Base-by-base conservation (phyloP, 2,797 vertebrate genomes). In the Peromyscus attwateri region DNA sequence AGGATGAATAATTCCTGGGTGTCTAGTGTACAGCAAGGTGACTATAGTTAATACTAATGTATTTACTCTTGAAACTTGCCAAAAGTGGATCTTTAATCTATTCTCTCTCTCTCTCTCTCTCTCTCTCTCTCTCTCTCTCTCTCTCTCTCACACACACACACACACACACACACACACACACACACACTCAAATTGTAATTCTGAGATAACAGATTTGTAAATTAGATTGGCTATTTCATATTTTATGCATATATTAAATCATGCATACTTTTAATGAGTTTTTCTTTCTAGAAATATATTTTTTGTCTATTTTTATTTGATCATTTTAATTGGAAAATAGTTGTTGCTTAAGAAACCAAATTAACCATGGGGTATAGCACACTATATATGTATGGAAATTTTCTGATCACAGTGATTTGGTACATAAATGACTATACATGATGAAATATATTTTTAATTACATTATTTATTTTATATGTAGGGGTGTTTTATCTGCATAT, bases 271-370 rank as follows among this genome's bases (percentile, higher is more conserved):
- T 73, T 89, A 92, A 88, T 46, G 21, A 70, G 57, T 52, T 79
- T 89, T 79, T 83, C 9, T 43, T 64, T 93, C 17, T 71, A 64
- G 27, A 55, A 43, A 90, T 93, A 31, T 89, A 71, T 8, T 75
- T 66, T 52, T 71, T n/a, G 21, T 8, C 5, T 91, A 49, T 55
- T 71, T 71, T 13, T 75, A 13, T 37, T 25, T 83, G 16, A 87
- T 90, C 6, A 93, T 84, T 92, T 68, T 95, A 81, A 80, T 85
- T 92, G 60, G 31, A 90, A 96, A 31, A 92, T 1, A 49, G 10
- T 29, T 71, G 16, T 64, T 76, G 1, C 60, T 97, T 95, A 9
- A 66, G 91, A 82, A 87, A 87, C 71, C 60, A 92, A 87, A 87
- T 91, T 81, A 95, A 84, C 29, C 19, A 60, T 68, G 1, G 29